Evolutionary conservation across 37 sponge, comb jelly and placozoan genomes (phyloP).

Genomic region (Beroe ovata): DNA sequence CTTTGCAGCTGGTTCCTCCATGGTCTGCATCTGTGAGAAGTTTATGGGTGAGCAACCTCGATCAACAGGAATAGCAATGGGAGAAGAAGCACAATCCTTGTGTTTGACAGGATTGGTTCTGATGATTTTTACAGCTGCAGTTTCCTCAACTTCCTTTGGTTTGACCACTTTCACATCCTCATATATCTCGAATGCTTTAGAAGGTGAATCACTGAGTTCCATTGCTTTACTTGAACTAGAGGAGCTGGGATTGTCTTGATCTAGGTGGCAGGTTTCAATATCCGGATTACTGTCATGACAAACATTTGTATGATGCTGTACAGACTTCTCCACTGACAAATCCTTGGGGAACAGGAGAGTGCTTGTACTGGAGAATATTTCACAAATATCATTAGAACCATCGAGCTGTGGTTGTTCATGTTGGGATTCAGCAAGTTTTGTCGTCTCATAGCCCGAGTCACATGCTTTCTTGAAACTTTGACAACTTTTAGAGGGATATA

Average conservation of each 20-base stretch:
- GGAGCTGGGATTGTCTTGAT: too few species aligned
- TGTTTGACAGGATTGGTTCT: too few species aligned
- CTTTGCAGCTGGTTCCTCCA: neutral
- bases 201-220: too few species aligned
- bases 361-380: neutral
- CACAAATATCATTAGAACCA: neutral
- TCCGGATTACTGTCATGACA: too few species aligned
- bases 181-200: too few species aligned
- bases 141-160: too few species aligned
- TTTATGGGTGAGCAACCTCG: constrained; percentile 21
- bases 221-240: too few species aligned
- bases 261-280: too few species aligned
- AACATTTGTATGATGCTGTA: too few species aligned
- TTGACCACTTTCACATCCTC: too few species aligned
- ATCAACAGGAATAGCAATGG: constrained; percentile 11
- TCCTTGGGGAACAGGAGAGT: neutral
- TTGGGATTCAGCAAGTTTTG: neutral
- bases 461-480: neutral
- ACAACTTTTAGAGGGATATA: neutral
- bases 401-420: neutral
- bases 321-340: too few species aligned
- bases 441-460: neutral
- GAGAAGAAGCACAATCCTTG: constrained; percentile 3
- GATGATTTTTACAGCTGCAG: too few species aligned
- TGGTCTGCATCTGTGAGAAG: neutral